Conservation (phyloP, 1,140 invertebrate species). For the Daktulosphaira vitifoliae region DNA sequence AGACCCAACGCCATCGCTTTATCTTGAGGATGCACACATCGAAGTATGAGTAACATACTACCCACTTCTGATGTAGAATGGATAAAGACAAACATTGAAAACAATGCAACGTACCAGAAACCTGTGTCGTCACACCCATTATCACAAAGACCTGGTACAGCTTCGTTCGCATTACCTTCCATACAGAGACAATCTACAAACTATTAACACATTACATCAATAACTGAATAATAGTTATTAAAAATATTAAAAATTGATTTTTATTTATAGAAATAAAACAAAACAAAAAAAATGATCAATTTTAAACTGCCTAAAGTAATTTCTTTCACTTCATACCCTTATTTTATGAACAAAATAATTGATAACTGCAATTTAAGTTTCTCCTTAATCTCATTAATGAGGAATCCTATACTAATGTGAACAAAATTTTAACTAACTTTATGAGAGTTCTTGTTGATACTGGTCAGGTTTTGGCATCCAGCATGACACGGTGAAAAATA, state of each 20-base stretch:
- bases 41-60: constrained; percentile 77
- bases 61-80: constrained; percentile 88
- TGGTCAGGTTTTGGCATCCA: constrained; percentile 62
- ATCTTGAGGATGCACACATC: constrained; percentile 83
- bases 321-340: no score
- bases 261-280: no score
- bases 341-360: no score
- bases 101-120: constrained; percentile 67
- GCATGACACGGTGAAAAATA: constrained; percentile 85
- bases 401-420: not conserved
- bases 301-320: no score
- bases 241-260: not conserved
- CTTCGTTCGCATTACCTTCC: constrained; percentile 43
- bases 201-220: constrained; percentile 43
- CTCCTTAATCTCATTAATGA: no score
- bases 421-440: not conserved
- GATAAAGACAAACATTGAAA: constrained; percentile 80
- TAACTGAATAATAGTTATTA: no score
- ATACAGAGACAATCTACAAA: constrained; percentile 72
- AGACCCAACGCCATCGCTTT: constrained; percentile 90
- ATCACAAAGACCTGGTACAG: constrained; percentile 65
- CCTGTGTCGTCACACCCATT: constrained; percentile 69
- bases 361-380: no score
- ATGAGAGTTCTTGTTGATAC: constrained; percentile 44
- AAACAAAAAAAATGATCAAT: no score